A percentile compares a stretch with the other conserved stretches of the same genome.
Evolutionary conservation across 2,113 vertebrate genomes (phyloP).

Genomic region (Thomomys bottae): DNA sequence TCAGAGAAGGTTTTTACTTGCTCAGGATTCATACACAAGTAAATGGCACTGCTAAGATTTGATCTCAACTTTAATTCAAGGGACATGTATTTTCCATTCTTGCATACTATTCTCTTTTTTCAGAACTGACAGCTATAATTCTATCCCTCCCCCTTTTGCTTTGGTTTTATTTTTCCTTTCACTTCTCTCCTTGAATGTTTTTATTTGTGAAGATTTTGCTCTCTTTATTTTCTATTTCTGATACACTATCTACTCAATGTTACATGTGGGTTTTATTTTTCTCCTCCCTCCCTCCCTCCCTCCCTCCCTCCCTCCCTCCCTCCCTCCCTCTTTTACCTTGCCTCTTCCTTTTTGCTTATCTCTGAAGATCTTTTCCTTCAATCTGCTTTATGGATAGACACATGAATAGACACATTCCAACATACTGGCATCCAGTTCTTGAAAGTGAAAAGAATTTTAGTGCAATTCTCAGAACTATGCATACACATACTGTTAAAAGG

Average conservation of each 20-base stretch:
- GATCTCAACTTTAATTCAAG: not conserved
- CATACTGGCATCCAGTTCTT: too few species aligned
- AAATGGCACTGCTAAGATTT: not conserved
- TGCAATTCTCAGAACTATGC: not conserved
- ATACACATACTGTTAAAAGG: not conserved
- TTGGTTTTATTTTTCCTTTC: not conserved
- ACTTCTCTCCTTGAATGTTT: not conserved
- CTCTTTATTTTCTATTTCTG: not conserved
- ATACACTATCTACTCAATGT: not conserved
- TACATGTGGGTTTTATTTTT: not conserved
- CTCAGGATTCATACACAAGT: not conserved
- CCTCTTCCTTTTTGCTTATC: too few species aligned
- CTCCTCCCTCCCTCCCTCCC: too few species aligned
- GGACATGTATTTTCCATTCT: not conserved
- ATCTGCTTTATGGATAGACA: too few species aligned
- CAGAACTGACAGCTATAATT: not conserved
- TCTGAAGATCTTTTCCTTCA: too few species aligned
- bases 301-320: too few species aligned
- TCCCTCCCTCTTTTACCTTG: too few species aligned
- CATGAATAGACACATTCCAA: too few species aligned
- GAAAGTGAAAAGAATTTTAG: too few species aligned
- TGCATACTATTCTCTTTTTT: not conserved
- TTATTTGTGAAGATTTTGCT: not conserved
- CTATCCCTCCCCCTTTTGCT: not conserved
- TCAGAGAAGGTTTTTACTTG: slow-evolving; percentile 4